Percentiles rank a stretch among this genome's conserved stretches.
Conservation (phyloP, 2,113 vertebrate genomes). For the Ailurus styani region DNA sequence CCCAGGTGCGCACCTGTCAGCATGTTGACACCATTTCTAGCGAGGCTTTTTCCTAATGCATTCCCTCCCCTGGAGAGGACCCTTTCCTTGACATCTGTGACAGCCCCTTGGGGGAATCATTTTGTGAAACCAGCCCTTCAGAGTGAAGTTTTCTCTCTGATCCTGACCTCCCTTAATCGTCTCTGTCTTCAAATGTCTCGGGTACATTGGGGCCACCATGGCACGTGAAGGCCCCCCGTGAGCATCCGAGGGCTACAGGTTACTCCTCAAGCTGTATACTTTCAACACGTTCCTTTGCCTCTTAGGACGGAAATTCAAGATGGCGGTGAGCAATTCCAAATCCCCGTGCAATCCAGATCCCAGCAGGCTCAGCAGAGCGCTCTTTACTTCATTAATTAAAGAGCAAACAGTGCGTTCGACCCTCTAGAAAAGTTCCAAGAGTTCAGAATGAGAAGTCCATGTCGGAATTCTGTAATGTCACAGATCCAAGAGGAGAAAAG, state of each 20-base stretch:
- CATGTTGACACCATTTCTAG: neutral
- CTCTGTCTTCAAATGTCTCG: neutral
- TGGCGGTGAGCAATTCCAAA: neutral
- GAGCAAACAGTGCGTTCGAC: rapidly evolving
- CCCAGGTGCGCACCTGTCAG: neutral
- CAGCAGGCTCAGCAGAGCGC: neutral
- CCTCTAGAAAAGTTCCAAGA: neutral
- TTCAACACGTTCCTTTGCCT: neutral
- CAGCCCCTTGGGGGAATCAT: neutral
- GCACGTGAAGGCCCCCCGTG: rapidly evolving
- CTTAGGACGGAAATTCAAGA: neutral
- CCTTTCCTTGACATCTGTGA: neutral
- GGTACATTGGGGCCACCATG: neutral
- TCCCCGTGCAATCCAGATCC: rapidly evolving
- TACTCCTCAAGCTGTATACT: neutral
- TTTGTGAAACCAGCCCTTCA: neutral
- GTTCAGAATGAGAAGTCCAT: rapidly evolving
- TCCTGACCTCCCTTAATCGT: neutral
- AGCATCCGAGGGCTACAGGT: neutral
- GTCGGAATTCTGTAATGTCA: neutral
- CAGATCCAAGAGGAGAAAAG: neutral
- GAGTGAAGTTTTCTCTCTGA: neutral
- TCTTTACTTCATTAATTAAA: neutral
- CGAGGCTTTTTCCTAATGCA: neutral
- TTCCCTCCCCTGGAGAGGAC: neutral